phyloP scores from a whole-genome alignment of 2,888 invertebrate genomes.

The Pachymerium ferrugineum region DNA sequence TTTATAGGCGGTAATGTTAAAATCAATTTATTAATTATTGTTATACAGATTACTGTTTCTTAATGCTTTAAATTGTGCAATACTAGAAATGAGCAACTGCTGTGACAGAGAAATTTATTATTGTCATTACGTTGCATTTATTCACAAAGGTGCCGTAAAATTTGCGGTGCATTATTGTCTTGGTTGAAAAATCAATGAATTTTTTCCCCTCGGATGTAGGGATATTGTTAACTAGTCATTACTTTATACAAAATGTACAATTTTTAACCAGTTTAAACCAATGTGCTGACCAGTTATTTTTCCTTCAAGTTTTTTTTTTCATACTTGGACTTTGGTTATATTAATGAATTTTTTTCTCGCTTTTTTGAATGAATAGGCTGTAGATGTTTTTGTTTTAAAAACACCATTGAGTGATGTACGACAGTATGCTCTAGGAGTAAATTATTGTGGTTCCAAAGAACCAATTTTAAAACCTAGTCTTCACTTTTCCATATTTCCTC shows the following conservation, averaged over 20 bases:
- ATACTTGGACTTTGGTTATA: not conserved
- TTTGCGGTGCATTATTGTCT: too few relatives aligned
- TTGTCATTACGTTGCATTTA: too few relatives aligned
- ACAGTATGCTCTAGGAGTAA: constrained; percentile 24
- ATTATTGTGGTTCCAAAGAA: constrained; percentile 3
- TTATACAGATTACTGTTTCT: not conserved
- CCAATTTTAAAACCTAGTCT: constrained; percentile 9
- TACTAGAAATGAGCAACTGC: not conserved
- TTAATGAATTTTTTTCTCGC: not conserved
- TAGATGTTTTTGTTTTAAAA: not conserved
- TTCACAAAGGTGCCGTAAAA: too few relatives aligned
- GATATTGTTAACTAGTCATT: too few relatives aligned
- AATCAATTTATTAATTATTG: too few relatives aligned
- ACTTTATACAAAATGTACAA: too few relatives aligned
- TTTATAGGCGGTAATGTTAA: too few relatives aligned
- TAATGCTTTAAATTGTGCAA: not conserved
- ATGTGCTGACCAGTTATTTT: too few relatives aligned
- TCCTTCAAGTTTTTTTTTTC: constrained; percentile 4
- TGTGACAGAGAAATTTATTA: not conserved
- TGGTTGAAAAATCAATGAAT: too few relatives aligned
- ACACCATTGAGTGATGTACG: not conserved
- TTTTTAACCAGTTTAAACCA: too few relatives aligned
- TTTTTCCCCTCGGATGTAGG: too few relatives aligned
- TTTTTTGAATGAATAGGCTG: not conserved
- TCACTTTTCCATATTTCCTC: not conserved